A percentile compares a stretch with the other conserved stretches of the same genome.
Conservation (phyloP, 2,797 vertebrate genomes). For the Chromobotia macracanthus region DNA sequence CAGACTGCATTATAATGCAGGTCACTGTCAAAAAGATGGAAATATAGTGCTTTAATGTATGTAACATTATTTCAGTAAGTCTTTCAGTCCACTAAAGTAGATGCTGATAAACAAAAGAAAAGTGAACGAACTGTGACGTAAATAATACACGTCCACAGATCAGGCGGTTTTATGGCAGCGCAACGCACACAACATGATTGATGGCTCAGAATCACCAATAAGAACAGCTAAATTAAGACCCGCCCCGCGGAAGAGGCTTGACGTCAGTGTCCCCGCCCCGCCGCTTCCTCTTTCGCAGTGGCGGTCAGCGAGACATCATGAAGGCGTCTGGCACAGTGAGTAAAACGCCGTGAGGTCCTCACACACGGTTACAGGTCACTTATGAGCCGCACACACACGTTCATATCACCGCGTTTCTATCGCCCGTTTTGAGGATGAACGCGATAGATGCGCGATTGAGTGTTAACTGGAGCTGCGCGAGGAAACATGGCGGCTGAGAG, state of each 20-base stretch:
- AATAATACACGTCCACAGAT: too few species aligned
- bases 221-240: background rate
- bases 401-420: accelerated
- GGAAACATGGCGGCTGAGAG: constrained; percentile 28
- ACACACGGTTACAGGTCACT: accelerated
- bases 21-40: constrained; percentile 78
- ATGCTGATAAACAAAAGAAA: too few species aligned
- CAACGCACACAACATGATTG: constrained; percentile 21
- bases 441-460: too few species aligned
- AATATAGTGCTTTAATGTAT: too few species aligned
- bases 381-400: background rate
- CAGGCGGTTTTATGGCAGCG: too few species aligned
- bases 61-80: too few species aligned
- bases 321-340: constrained; percentile 95
- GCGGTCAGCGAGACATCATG: constrained; percentile 77
- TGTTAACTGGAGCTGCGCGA: too few species aligned
- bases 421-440: background rate
- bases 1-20: constrained; percentile 94
- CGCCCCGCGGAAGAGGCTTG: constrained; percentile 45
- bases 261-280: constrained; percentile 60
- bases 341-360: constrained; percentile 45
- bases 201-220: constrained; percentile 1
- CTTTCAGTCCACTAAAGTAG: too few species aligned
- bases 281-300: constrained; percentile 81
- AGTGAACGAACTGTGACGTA: too few species aligned